phyloP scores from a whole-genome alignment of 2,888 invertebrate species.

The Troilus luridus region DNA sequence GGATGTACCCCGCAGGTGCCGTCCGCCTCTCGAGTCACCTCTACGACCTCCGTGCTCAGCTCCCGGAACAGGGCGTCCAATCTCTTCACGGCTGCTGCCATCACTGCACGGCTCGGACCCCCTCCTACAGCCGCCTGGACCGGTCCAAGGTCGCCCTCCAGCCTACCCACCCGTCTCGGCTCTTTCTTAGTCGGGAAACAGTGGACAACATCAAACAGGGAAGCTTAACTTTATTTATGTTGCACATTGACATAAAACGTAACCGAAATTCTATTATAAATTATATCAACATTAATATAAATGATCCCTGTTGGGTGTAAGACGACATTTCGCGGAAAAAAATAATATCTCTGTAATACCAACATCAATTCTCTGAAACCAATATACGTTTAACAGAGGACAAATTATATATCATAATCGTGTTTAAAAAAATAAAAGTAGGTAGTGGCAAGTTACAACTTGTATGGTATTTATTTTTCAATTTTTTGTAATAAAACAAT shows the following conservation, averaged over 20 bases:
- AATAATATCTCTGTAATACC: too few species aligned
- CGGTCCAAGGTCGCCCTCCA: slow-evolving; percentile 39
- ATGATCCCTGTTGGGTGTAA: too few species aligned
- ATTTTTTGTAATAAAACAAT: too few species aligned
- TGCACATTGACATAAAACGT: not conserved
- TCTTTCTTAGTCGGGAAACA: not conserved
- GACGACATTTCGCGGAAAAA: too few species aligned
- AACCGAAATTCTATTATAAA: not conserved
- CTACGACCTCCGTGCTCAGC: slow-evolving; percentile 72
- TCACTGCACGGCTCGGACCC: slow-evolving; percentile 22
- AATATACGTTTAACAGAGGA: too few species aligned
- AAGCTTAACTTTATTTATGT: not conserved
- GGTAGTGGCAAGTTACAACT: too few species aligned
- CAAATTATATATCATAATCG: too few species aligned
- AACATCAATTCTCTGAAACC: too few species aligned
- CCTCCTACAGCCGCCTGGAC: not conserved
- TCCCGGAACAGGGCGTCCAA: slow-evolving; percentile 81
- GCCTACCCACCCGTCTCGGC: slow-evolving; percentile 3
- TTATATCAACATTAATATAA: too few species aligned
- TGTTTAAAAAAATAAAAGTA: too few species aligned
- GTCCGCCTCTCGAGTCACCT: slow-evolving; percentile 71
- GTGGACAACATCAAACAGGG: not conserved
- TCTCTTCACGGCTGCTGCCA: slow-evolving; percentile 78
- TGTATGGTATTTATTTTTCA: too few species aligned
- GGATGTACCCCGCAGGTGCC: slow-evolving; percentile 82